Percentiles rank a stretch among this genome's conserved stretches.
These are phyloP conservation scores for Drosophila repletoides DNA, from an alignment of 1,140 invertebrate species.

Conservation along the genomic window DNA sequence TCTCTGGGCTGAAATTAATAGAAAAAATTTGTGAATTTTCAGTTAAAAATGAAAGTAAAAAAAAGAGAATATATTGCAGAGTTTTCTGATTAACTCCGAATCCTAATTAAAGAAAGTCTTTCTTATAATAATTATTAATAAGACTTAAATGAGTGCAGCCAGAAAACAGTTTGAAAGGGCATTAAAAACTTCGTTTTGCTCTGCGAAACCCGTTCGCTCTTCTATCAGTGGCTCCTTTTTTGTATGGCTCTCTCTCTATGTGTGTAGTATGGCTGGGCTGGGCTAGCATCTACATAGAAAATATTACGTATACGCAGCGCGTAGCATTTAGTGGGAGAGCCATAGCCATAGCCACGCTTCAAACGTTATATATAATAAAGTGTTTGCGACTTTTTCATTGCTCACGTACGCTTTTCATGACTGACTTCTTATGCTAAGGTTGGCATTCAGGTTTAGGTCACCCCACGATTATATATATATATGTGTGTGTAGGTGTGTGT, in stretches of 20 bases:
- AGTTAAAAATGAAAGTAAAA: too few species aligned
- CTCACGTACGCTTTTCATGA: slow-evolving; percentile 78
- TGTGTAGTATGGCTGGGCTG: slow-evolving; percentile 18
- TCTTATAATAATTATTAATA: too few species aligned
- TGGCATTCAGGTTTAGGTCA: slow-evolving; percentile 45
- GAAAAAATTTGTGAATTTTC: too few species aligned
- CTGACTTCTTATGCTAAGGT: slow-evolving; percentile 72
- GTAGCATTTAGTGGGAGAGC: slow-evolving; percentile 69
- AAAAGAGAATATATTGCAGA: too few species aligned
- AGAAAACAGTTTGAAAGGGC: too few species aligned
- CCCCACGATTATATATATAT: not conserved
- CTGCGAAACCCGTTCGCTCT: too few species aligned
- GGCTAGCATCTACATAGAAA: slow-evolving; percentile 62
- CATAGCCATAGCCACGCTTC: slow-evolving; percentile 37
- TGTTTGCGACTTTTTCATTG: slow-evolving; percentile 81
- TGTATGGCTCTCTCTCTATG: slow-evolving; percentile 1
- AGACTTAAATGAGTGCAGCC: too few species aligned
- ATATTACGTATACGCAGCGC: slow-evolving; percentile 78
- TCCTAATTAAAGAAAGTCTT: too few species aligned
- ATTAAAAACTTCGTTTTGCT: too few species aligned
- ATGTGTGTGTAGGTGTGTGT: slow-evolving; percentile 3
- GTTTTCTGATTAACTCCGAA: too few species aligned
- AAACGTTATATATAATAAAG: slow-evolving; percentile 68
- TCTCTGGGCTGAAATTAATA: too few species aligned
- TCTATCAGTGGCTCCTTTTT: not conserved